phyloP scores from a whole-genome alignment of 2,888 invertebrate genomes.

The Vannuccia rotundouncinata region DNA sequence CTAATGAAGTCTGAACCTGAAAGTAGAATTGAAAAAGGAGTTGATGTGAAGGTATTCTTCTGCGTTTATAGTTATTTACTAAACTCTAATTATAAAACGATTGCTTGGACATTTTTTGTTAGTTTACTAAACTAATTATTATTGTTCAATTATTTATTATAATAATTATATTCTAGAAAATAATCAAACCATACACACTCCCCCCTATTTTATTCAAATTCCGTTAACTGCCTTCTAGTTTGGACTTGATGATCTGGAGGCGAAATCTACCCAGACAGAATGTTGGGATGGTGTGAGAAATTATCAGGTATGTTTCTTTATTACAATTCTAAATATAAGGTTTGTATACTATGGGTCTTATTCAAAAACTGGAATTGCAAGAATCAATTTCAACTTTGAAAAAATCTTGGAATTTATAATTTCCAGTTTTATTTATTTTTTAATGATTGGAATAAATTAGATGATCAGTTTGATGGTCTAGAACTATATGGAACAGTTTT shows the following conservation, averaged over 20 bases:
- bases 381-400: too few species aligned
- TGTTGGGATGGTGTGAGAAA: constrained; percentile 57
- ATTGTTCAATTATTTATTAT: constrained; percentile 15
- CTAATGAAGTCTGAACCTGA: constrained; percentile 53
- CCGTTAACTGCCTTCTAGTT: constrained; percentile 50
- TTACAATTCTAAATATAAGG: too few species aligned
- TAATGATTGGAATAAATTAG: too few species aligned
- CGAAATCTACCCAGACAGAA: constrained; percentile 49
- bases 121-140: background rate
- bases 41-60: constrained; percentile 48
- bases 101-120: background rate
- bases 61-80: background rate
- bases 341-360: too few species aligned
- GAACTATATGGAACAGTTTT: too few species aligned
- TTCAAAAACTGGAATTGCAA: too few species aligned
- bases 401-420: too few species aligned
- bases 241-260: constrained; percentile 53
- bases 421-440: too few species aligned
- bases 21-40: constrained; percentile 48
- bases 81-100: background rate
- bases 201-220: constrained; percentile 21
- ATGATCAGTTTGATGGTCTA: too few species aligned
- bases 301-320: constrained; percentile 47
- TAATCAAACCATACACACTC: constrained; percentile 40
- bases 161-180: constrained; percentile 8